A percentile compares a stretch with the other conserved stretches of the same genome.
Evolutionary conservation across 2,888 invertebrate genomes (phyloP).

Genomic region (Euzetes globulus): DNA sequence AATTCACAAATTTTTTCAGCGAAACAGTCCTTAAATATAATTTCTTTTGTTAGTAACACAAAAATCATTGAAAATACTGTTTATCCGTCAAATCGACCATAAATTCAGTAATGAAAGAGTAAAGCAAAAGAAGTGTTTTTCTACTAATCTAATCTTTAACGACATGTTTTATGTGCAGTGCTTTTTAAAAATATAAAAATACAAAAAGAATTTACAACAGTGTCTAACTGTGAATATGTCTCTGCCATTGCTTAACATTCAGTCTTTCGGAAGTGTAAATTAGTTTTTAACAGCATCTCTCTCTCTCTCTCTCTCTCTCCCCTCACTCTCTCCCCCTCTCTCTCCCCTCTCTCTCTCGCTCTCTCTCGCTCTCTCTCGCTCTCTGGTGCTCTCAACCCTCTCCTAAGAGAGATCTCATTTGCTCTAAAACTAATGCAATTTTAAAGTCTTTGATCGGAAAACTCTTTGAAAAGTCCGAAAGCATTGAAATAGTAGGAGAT

Average conservation of each 20-base stretch:
- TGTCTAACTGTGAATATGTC: neutral
- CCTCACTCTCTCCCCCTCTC: too few relatives aligned
- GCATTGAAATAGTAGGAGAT: neutral
- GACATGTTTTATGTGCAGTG: neutral
- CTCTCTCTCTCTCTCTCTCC: constrained; percentile 1
- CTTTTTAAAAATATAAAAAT: constrained; percentile 15
- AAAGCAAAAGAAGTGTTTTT: neutral
- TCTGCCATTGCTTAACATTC: neutral
- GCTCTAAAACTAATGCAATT: constrained; percentile 1
- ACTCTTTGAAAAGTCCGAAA: neutral
- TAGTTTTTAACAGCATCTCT: neutral
- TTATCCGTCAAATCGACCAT: neutral
- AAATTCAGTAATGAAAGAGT: neutral
- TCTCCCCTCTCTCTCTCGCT: too few relatives aligned
- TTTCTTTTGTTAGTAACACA: neutral
- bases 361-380: too few relatives aligned
- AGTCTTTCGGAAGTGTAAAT: neutral
- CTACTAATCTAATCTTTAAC: neutral
- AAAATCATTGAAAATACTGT: neutral
- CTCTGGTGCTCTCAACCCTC: too few relatives aligned
- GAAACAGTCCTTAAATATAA: neutral
- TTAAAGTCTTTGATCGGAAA: neutral
- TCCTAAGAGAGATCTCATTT: constrained; percentile 5
- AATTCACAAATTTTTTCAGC: too few relatives aligned
- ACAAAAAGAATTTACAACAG: neutral